These are phyloP conservation scores for Anhinga anhinga DNA, from an alignment of 2,113 vertebrate species.

Conservation along the genomic window DNA sequence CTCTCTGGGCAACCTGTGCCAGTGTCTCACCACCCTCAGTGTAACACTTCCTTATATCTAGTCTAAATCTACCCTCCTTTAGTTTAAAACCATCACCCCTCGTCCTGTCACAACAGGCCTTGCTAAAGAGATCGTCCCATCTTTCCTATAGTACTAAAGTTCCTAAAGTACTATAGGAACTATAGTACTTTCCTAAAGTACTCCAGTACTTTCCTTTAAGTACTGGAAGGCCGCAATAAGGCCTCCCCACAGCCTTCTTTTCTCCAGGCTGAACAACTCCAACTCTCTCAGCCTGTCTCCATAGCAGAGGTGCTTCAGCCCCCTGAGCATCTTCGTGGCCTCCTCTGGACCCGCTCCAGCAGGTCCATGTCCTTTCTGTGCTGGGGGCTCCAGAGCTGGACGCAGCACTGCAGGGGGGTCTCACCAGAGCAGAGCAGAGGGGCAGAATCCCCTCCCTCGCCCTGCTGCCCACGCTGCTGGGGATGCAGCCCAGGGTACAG, in stretches of 20 bases:
- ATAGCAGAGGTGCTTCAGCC: too few species aligned
- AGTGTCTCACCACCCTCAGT: not conserved
- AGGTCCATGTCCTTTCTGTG: not conserved
- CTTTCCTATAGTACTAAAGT: rapidly evolving
- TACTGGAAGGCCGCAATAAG: not conserved
- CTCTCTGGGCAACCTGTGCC: not conserved
- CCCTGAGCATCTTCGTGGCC: not conserved
- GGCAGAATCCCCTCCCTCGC: too few species aligned
- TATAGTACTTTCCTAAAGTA: too few species aligned
- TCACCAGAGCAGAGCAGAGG: too few species aligned
- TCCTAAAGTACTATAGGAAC: too few species aligned
- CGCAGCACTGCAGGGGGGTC: too few species aligned
- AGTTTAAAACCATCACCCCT: not conserved
- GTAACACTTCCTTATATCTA: not conserved
- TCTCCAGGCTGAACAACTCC: not conserved
- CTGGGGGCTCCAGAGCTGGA: too few species aligned
- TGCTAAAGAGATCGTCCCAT: not conserved
- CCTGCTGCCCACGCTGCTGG: not conserved
- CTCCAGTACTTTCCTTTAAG: too few species aligned
- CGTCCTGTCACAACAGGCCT: not conserved
- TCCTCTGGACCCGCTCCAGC: too few species aligned
- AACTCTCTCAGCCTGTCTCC: not conserved
- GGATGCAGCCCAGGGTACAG: rapidly evolving
- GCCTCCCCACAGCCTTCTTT: not conserved
- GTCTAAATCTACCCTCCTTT: not conserved